Base-by-base conservation (phyloP, 1,140 invertebrate genomes). In the Coenobita brevimanus region DNA sequence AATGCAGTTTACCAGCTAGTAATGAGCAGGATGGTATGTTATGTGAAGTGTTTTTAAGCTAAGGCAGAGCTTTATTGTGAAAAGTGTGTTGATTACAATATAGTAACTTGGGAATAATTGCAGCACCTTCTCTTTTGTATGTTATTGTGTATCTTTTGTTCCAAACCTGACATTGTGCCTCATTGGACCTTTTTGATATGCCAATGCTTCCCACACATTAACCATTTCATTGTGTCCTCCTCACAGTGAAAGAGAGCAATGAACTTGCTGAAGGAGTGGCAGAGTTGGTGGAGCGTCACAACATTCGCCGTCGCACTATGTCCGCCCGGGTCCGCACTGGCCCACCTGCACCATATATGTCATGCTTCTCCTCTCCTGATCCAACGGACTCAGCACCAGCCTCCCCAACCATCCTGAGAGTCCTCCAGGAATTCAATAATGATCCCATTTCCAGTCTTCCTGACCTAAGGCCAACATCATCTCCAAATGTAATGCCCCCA, bases 351-450 rank as follows among this genome's bases (percentile, higher is more conserved):
- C 73, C 73, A 0, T 46, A 43, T 17, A 38, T 27, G 38, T 24
- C 17, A 24, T 76, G 38, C 38, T 76, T 76, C 73, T 76, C 73
- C 73, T 76, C 73, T 38, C 73, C 73, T 4, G 38, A 76, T 3
- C 73, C 73, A 13, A 46, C 38, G 24, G 46, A 24, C 73, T 76
- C 38, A 24, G 41, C 73, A 2, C 73, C 73, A 38, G 33, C 73
- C 36, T 76, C 73, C 0, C 73, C 73, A 2, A 27, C 38, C 0
- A 46, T 76, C 73, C 38, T 76, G 0, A 38, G 73, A 21, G 73
- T 46, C 73, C 73, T 76, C 2, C 73, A 76, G 38, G 73, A 76
- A 38, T 41, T 41, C 10, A n/a, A 21, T 17, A n/a, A 21, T 17
- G 73, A 76, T 6, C 73, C 38, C 15, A 46, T 43, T 46, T 41